phyloP scores from a whole-genome alignment of 2,113 vertebrate genomes.

The Hemicordylus capensis region DNA sequence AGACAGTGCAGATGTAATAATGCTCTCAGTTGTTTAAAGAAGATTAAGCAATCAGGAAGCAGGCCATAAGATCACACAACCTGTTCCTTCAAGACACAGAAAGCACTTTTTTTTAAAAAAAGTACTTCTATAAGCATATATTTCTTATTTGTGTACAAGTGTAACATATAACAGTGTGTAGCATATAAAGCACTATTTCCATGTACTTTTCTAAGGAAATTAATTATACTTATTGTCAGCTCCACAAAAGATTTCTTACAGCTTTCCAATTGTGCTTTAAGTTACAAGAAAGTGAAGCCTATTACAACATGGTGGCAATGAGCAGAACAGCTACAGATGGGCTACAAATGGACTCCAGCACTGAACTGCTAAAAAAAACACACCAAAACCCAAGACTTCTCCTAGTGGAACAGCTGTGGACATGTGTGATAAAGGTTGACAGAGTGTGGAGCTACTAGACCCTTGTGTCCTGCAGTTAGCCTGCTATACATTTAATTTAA shows the following conservation, averaged over 20 bases:
- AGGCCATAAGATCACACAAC: background rate
- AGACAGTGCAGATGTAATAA: background rate
- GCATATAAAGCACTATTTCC: background rate
- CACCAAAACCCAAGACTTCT: constrained; percentile 50
- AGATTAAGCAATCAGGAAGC: background rate
- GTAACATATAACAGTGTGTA: background rate
- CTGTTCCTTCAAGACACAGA: background rate
- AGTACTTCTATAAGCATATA: background rate
- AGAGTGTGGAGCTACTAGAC: constrained; percentile 60
- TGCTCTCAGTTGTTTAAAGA: background rate
- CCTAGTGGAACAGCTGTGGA: constrained; percentile 40
- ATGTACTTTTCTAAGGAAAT: constrained; percentile 32
- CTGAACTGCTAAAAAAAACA: constrained; percentile 62
- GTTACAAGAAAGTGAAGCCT: background rate
- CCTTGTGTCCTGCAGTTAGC: constrained; percentile 49
- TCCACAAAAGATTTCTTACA: constrained; percentile 22
- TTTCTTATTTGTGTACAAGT: constrained; percentile 14
- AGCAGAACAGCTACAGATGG: constrained; percentile 37
- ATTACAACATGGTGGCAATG: background rate
- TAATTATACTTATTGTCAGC: constrained; percentile 29
- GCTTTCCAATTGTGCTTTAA: background rate
- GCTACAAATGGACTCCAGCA: background rate
- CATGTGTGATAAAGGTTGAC: constrained; percentile 51
- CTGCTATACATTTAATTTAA: constrained; percentile 53
- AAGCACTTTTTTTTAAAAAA: too few relatives aligned